Evolutionary conservation across 2,797 vertebrate genomes (phyloP).

Genomic region (Garrulus glandarius): DNA sequence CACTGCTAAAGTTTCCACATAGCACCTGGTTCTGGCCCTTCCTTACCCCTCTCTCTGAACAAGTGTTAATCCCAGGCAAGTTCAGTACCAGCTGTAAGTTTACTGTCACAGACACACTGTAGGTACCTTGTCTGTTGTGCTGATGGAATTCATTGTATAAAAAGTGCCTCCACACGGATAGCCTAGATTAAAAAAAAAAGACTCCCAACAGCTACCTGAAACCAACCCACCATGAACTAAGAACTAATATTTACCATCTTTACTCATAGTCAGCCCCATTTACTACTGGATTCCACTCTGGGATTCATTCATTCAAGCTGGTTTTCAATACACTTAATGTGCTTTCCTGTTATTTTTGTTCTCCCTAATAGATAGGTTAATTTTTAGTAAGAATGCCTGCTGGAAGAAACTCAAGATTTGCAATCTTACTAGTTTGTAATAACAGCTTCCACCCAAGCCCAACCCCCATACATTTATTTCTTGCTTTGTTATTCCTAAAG

Average conservation of each 20-base stretch:
- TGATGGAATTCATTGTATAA: neutral
- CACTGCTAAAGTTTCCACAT: neutral
- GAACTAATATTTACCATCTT: neutral
- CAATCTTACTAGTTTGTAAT: neutral
- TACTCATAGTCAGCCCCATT: neutral
- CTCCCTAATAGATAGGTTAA: neutral
- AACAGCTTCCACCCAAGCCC: neutral
- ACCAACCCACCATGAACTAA: neutral
- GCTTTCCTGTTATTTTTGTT: neutral
- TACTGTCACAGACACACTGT: neutral
- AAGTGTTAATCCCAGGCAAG: neutral
- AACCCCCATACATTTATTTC: neutral
- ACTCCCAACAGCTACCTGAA: neutral
- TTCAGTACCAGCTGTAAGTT: neutral
- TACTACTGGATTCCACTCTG: neutral
- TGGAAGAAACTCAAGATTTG: neutral
- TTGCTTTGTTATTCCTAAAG: neutral
- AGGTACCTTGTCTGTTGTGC: neutral
- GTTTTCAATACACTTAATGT: neutral
- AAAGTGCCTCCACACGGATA: neutral
- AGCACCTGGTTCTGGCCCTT: neutral
- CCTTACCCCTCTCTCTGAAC: neutral
- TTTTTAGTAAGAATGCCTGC: neutral
- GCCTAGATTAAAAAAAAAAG: neutral
- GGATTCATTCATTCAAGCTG: neutral